Conservation (phyloP, 2,888 invertebrate species). For the Ormyrus thymus region DNA sequence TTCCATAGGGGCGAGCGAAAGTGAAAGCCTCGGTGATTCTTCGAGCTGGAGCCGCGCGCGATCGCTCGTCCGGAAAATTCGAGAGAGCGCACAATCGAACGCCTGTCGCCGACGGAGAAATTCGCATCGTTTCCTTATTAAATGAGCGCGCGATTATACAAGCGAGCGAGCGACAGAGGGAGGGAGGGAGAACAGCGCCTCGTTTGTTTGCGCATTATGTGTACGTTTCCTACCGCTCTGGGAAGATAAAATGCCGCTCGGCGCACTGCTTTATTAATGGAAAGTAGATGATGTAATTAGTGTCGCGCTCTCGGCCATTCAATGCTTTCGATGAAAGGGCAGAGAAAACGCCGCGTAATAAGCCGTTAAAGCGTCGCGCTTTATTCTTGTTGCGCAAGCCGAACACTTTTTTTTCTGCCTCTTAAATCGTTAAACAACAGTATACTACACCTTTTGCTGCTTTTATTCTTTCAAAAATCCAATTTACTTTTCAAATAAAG, state of each 20-base stretch:
- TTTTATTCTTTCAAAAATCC: no score
- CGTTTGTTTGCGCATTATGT: not conserved
- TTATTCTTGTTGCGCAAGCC: no score
- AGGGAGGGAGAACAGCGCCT: not conserved
- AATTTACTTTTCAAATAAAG: no score
- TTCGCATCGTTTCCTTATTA: constrained; percentile 1
- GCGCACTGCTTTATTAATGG: constrained; percentile 14
- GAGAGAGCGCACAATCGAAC: not conserved
- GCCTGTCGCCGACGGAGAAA: not conserved
- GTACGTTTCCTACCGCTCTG: not conserved
- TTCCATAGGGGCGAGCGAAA: not conserved
- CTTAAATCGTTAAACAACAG: no score
- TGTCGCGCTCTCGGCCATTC: not conserved
- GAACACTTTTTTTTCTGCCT: no score
- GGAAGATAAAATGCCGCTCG: no score
- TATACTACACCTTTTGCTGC: no score
- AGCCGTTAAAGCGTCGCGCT: not conserved
- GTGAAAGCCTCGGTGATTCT: not conserved
- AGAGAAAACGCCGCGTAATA: not conserved
- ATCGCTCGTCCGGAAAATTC: not conserved
- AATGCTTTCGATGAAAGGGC: not conserved
- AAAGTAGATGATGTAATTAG: constrained; percentile 41
- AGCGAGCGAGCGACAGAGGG: no score
- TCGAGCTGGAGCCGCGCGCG: constrained; percentile 4
- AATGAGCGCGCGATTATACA: not conserved